Base-by-base conservation (phyloP, 53 echinoderm and acorn worm species). In the Echinometra lucunter region DNA sequence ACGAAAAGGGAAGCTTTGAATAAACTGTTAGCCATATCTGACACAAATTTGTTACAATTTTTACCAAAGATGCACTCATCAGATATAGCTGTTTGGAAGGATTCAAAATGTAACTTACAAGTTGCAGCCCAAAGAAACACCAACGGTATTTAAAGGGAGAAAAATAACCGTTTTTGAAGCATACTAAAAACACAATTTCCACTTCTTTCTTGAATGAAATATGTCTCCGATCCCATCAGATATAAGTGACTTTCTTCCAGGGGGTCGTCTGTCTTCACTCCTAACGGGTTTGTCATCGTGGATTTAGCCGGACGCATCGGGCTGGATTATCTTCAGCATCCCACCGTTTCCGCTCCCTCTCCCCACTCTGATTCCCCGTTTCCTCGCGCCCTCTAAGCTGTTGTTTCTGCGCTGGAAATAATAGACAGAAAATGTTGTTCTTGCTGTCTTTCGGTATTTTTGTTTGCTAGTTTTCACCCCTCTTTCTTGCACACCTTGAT, bases 281-380 rank as follows among this genome's bases (percentile, higher is more conserved):
- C 27, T 28, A 60, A 40, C 72, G 91, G 91, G 91, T 44, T 47
- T 91, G 69, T 91, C 91, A 91, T 69, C 91, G n/a, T 91, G 91
- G 91, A 91, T 91, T 91, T 91, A 38, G 60, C 91, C 91, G 91
- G 66, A 44, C 91, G 66, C 17, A 67, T 67, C 91, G 91, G 91
- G 42, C 91, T 66, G 69, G 91, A 91, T 91, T 91, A 91, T 91
- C 91, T 40, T 66, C 40, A 91, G 45, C 91, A 44, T 91, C 91
- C 91, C 91, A 37, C 69, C 16, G 91, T 91, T 91, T 91, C 91
- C 91, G 91, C 32, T 91, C 91, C 91, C 70, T 13, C 66, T 69
- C 91, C 70, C 66, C 69, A 25, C 16, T 40, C 40, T 91, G 66
- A 91, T 91, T 91, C 30, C 30, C 42, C 18, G 91, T 89, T 89